phyloP scores from a whole-genome alignment of 2,113 vertebrate genomes.

The Phainopepla nitens region DNA sequence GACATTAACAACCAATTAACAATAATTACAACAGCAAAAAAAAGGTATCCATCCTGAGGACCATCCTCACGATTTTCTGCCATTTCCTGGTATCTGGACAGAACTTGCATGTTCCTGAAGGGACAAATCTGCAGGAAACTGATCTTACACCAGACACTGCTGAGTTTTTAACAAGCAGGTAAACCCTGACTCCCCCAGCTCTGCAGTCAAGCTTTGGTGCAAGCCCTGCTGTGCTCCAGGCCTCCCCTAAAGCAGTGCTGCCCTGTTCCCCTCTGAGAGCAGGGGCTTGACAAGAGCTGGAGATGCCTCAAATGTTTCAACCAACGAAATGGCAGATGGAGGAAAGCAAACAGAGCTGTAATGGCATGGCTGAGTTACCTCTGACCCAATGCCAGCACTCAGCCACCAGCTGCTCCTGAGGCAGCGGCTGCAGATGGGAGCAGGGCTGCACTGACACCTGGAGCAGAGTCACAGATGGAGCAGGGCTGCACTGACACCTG shows the following conservation, averaged over 20 bases:
- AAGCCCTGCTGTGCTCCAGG: neutral
- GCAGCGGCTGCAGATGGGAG: neutral
- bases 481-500: neutral
- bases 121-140: neutral
- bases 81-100: neutral
- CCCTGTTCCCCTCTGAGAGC: neutral
- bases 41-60: neutral
- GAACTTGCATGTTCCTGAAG: neutral
- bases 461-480: rapidly evolving
- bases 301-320: neutral
- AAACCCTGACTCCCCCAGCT: neutral
- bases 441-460: neutral
- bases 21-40: neutral
- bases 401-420: neutral
- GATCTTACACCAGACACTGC: neutral
- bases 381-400: neutral
- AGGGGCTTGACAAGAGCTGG: neutral
- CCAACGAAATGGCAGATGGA: neutral
- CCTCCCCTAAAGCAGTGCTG: neutral
- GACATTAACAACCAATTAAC: neutral
- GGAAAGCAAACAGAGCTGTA: neutral
- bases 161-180: rapidly evolving
- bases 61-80: neutral
- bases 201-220: neutral
- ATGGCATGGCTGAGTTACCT: neutral